Evolutionary conservation across 2,888 invertebrate genomes (phyloP).

Genomic region (Erpobdella octoculata): DNA sequence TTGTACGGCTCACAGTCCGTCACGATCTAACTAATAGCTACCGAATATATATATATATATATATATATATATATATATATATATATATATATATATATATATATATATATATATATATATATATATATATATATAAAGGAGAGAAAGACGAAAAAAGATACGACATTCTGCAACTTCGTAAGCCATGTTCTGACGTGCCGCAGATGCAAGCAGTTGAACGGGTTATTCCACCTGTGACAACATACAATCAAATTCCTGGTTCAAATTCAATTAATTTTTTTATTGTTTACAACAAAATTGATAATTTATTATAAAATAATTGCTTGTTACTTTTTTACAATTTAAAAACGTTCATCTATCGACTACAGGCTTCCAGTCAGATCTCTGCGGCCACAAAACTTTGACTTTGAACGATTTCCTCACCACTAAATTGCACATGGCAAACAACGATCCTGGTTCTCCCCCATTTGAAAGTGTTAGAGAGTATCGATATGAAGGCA

Average conservation of each 20-base stretch:
- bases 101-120: not conserved
- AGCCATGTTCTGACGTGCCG: conserved; percentile 55
- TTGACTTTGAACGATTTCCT: not conserved
- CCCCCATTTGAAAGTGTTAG: conserved; percentile 68
- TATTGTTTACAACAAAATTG: too few species aligned
- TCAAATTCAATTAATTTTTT: too few species aligned
- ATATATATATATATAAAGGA: conserved; percentile 38
- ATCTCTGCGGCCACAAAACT: not conserved
- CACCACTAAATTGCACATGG: not conserved
- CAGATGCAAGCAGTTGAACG: not conserved
- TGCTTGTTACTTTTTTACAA: too few species aligned
- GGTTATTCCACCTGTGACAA: not conserved
- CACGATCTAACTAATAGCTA: too few species aligned
- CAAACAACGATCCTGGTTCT: conserved; percentile 16
- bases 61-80: not conserved
- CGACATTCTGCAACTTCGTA: conserved; percentile 92
- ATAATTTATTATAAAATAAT: too few species aligned
- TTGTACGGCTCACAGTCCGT: too few species aligned
- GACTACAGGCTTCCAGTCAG: too few species aligned
- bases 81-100: not conserved
- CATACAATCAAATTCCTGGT: not conserved
- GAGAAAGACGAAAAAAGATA: conserved; percentile 97
- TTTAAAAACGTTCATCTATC: too few species aligned
- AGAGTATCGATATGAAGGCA: conserved; percentile 95
- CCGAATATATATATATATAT: not conserved